These are phyloP conservation scores for Galeopsomyia nigrocyanea DNA, from an alignment of 2,888 invertebrate genomes.

Conservation along the genomic window DNA sequence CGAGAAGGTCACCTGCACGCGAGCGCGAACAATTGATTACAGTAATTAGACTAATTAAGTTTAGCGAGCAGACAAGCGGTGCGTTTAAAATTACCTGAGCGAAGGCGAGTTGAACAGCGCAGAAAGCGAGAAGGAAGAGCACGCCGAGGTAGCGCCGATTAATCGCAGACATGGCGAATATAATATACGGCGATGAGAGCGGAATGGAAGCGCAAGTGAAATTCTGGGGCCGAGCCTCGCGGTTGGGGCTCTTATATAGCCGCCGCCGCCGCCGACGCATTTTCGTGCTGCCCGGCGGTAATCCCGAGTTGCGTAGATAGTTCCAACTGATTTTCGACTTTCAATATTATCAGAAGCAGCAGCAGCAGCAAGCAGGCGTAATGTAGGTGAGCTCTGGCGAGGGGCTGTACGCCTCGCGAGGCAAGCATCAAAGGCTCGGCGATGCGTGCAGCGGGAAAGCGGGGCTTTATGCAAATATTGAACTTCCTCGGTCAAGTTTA, in stretches of 20 bases:
- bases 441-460: conserved; percentile 18
- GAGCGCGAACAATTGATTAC: background rate
- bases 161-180: conserved; percentile 23
- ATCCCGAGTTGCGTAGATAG: background rate
- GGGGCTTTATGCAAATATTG: background rate
- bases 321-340: conserved; percentile 23
- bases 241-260: conserved; percentile 35
- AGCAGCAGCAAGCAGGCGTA: conserved; percentile 2
- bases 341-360: conserved; percentile 27
- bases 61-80: background rate
- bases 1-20: conserved; percentile 48
- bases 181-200: background rate
- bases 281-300: background rate
- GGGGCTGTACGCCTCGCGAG: background rate
- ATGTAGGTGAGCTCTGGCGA: background rate
- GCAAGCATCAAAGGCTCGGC: conserved; percentile 28
- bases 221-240: background rate
- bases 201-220: too few relatives aligned
- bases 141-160: background rate
- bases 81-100: conserved; percentile 24
- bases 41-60: background rate
- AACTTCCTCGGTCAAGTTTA: conserved; percentile 25
- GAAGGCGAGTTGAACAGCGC: background rate
- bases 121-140: conserved; percentile 7
- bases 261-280: conserved; percentile 3